Percentiles rank a stretch among this genome's conserved stretches.
Conservation (phyloP, 2,797 vertebrate species). For the Thamnophis elegans region DNA sequence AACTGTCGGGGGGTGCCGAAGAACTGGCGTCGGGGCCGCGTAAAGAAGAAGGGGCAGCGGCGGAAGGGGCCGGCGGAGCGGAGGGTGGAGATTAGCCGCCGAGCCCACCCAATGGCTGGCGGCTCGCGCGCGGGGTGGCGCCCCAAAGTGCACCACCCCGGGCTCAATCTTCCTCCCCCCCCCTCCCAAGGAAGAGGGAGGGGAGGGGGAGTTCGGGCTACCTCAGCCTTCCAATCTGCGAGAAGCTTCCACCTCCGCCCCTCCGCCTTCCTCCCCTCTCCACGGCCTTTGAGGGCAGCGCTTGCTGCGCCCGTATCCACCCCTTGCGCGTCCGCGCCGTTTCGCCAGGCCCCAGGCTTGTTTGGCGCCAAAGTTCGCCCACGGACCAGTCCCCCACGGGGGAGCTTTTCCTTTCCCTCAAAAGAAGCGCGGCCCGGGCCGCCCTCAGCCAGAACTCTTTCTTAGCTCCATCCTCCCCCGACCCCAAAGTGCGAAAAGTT, state of each 20-base stretch:
- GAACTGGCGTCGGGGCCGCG: not conserved
- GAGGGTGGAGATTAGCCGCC: not conserved
- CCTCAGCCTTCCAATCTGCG: not conserved
- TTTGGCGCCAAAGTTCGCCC: not conserved
- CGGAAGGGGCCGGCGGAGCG: constrained; percentile 50
- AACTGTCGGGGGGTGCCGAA: not conserved
- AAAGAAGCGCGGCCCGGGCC: too few species aligned
- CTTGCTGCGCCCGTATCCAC: not conserved
- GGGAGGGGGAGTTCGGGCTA: not conserved
- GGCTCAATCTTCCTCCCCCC: not conserved
- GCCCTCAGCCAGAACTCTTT: not conserved
- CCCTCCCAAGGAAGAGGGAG: not conserved
- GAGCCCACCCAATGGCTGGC: constrained; percentile 38
- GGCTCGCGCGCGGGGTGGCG: not conserved
- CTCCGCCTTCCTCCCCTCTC: not conserved
- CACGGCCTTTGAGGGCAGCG: not conserved
- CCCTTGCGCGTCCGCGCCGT: not conserved
- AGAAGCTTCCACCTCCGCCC: not conserved
- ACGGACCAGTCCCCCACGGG: too few species aligned
- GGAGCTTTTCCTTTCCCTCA: not conserved
- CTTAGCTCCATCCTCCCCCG: too few species aligned
- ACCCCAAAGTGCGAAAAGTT: not conserved
- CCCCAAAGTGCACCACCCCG: not conserved
- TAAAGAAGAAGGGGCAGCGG: not conserved
- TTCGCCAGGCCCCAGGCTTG: not conserved